Evolutionary conservation across 2,888 invertebrate genomes (phyloP).

Genomic region (Hedya salicella): DNA sequence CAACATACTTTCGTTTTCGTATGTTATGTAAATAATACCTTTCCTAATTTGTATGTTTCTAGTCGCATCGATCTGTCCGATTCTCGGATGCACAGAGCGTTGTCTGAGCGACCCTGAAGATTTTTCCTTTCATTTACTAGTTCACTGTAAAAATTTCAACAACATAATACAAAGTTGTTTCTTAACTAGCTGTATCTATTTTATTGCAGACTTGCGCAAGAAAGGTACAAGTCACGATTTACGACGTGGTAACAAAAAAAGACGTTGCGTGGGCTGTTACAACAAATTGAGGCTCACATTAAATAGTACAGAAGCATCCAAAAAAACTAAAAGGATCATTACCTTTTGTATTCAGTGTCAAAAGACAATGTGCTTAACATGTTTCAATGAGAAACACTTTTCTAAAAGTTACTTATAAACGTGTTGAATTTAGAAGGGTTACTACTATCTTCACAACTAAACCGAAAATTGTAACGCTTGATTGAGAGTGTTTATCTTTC

Average conservation of each 20-base stretch:
- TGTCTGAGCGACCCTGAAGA: too few relatives aligned
- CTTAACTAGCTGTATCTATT: not conserved
- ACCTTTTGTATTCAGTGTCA: constrained; percentile 13
- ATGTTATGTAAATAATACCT: too few relatives aligned
- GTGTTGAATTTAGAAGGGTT: too few relatives aligned
- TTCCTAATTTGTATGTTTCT: too few relatives aligned
- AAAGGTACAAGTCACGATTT: constrained; percentile 3
- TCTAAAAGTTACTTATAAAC: not conserved
- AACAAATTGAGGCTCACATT: not conserved
- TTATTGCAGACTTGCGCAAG: not conserved
- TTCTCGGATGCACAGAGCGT: too few relatives aligned
- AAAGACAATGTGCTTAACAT: constrained; percentile 12
- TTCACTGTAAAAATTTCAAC: too few relatives aligned
- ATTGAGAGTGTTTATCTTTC: too few relatives aligned
- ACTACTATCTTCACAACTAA: too few relatives aligned
- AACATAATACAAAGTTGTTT: not conserved
- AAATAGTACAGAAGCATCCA: constrained; percentile 8
- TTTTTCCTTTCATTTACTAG: too few relatives aligned
- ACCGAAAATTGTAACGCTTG: too few relatives aligned
- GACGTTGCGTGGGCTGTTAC: constrained; percentile 24
- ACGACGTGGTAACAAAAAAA: constrained; percentile 9
- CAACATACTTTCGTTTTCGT: too few relatives aligned
- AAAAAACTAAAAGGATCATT: constrained; percentile 12
- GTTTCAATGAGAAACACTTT: constrained; percentile 24
- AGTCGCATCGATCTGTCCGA: too few relatives aligned